These are phyloP conservation scores for Lasius platythorax DNA, from an alignment of 2,888 invertebrate species.

Conservation along the genomic window DNA sequence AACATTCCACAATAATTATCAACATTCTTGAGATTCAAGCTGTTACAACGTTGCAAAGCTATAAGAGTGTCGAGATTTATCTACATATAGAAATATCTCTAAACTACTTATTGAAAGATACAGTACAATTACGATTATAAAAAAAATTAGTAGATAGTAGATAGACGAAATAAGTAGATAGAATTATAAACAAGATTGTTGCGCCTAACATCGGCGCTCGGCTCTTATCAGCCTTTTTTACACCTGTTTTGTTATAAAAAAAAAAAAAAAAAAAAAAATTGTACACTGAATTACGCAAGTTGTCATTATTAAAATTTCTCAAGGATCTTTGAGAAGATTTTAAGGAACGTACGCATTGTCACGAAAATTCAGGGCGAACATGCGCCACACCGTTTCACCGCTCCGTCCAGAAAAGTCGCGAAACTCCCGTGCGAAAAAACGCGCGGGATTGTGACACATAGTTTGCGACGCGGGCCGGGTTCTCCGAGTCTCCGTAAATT, in stretches of 20 bases:
- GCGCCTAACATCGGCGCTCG: too few relatives aligned
- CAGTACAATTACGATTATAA: background rate
- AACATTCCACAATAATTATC: background rate
- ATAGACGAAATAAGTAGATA: too few relatives aligned
- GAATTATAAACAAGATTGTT: too few relatives aligned
- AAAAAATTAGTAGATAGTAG: background rate
- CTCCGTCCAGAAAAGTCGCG: conserved; percentile 33
- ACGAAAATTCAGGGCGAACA: background rate
- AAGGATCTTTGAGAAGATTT: background rate
- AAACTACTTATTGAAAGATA: background rate
- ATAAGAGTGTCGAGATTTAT: background rate
- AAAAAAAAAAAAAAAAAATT: background rate
- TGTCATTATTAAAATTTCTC: background rate
- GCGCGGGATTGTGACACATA: conserved; percentile 31
- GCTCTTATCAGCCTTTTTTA: too few relatives aligned
- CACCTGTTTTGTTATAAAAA: too few relatives aligned
- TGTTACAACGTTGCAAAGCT: background rate
- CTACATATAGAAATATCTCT: background rate
- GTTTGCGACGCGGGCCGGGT: conserved; percentile 45
- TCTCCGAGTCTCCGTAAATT: conserved; percentile 79
- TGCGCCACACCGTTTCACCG: background rate
- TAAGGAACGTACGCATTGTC: background rate
- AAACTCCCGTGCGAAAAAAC: conserved; percentile 13
- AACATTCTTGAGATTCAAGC: background rate
- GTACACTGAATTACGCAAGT: background rate